Evolutionary conservation across 2,888 invertebrate species (phyloP).

Genomic region (Pecten maximus): DNA sequence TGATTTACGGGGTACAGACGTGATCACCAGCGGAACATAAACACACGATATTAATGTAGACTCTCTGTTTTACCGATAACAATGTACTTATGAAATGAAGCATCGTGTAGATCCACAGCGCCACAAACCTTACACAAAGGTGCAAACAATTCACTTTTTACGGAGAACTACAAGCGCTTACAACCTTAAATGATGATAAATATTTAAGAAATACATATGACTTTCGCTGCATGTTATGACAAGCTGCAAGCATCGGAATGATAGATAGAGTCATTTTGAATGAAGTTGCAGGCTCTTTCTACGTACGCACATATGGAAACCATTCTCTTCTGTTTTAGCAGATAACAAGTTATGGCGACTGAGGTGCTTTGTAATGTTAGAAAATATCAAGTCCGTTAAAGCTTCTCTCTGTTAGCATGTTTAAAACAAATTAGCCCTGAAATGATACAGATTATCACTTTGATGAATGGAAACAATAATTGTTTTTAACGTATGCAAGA

Average conservation of each 20-base stretch:
- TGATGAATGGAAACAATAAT: too few relatives aligned
- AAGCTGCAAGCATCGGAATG: background rate
- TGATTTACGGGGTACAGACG: background rate
- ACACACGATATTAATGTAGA: background rate
- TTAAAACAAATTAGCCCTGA: background rate
- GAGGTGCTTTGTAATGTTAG: background rate
- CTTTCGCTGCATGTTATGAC: background rate
- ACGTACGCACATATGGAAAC: background rate
- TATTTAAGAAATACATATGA: background rate
- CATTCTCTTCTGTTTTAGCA: background rate
- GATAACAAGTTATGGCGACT: background rate
- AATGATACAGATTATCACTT: too few relatives aligned
- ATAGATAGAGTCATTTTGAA: background rate
- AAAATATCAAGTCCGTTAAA: background rate
- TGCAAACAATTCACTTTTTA: slow-evolving; percentile 4
- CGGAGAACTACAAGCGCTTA: background rate
- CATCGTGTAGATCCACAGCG: background rate
- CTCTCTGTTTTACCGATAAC: background rate
- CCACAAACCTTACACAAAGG: background rate
- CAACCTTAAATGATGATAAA: background rate
- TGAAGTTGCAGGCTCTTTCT: background rate
- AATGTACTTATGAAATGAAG: background rate
- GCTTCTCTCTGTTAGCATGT: background rate
- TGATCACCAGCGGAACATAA: background rate
- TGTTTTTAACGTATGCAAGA: too few relatives aligned